These are phyloP conservation scores for Ophthalmolycus amberensis DNA, from an alignment of 2,113 vertebrate genomes.

Conservation along the genomic window DNA sequence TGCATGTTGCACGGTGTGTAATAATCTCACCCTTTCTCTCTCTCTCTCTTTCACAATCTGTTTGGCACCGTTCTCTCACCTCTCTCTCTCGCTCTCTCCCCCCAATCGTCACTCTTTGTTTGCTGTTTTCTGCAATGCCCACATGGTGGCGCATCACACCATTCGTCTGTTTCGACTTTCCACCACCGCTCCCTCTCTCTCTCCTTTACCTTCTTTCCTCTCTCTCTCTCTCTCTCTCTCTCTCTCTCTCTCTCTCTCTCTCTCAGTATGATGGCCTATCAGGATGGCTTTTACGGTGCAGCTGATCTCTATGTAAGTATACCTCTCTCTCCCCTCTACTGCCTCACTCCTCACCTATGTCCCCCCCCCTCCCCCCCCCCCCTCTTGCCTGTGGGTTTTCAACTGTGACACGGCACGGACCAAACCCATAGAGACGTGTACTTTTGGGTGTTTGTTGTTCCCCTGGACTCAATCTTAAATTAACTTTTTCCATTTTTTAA, in stretches of 20 bases:
- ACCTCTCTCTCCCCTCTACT: slow-evolving; percentile 57
- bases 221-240: slow-evolving; percentile 58
- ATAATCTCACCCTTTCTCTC: slow-evolving; percentile 82
- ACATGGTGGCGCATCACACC: slow-evolving; percentile 84
- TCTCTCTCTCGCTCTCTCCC: slow-evolving; percentile 63
- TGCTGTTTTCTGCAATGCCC: slow-evolving; percentile 67
- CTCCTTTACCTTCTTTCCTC: slow-evolving; percentile 39
- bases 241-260: slow-evolving; percentile 66
- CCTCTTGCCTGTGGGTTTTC: slow-evolving; percentile 72
- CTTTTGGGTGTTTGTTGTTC: slow-evolving; percentile 48
- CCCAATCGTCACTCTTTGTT: slow-evolving; percentile 43
- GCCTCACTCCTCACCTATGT: slow-evolving; percentile 66
- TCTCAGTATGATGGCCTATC: slow-evolving; percentile 88
- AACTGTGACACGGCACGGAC: slow-evolving; percentile 74
- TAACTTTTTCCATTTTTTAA: background rate
- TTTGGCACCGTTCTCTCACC: slow-evolving; percentile 63
- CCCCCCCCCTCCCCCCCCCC: slow-evolving; percentile 60
- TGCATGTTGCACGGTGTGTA: slow-evolving; percentile 87
- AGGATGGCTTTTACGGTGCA: slow-evolving; percentile 89
- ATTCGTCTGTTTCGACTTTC: slow-evolving; percentile 56
- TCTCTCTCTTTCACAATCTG: slow-evolving; percentile 76
- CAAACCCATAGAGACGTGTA: slow-evolving; percentile 74
- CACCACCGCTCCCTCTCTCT: slow-evolving; percentile 35
- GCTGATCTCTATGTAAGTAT: slow-evolving; percentile 89
- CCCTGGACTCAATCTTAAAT: background rate